Conservation (phyloP, 1,140 invertebrate species). For the Chymomyza costata region DNA sequence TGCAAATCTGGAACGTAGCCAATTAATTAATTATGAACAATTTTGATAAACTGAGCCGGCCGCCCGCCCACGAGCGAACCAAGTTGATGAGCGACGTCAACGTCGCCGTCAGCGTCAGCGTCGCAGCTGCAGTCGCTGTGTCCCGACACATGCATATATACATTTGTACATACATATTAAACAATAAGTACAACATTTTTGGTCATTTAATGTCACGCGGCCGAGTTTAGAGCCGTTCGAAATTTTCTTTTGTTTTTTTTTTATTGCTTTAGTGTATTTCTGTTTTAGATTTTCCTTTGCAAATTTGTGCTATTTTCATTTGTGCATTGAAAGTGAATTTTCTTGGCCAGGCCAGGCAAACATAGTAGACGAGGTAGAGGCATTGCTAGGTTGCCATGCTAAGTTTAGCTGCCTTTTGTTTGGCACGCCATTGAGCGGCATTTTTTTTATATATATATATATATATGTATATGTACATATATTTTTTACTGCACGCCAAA, state of each 20-base stretch:
- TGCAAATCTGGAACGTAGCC: slow-evolving; percentile 70
- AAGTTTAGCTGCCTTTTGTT: slow-evolving; percentile 72
- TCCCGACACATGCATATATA: too few relatives aligned
- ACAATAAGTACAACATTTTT: too few relatives aligned
- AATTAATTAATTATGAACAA: slow-evolving; percentile 74
- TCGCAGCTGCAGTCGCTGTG: not conserved
- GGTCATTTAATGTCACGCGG: too few relatives aligned
- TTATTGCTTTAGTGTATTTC: not conserved
- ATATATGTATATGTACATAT: too few relatives aligned
- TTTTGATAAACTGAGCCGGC: slow-evolving; percentile 62
- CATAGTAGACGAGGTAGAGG: not conserved
- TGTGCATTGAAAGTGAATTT: slow-evolving; percentile 55
- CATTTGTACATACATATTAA: too few relatives aligned
- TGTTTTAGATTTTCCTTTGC: slow-evolving; percentile 34
- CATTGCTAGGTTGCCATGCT: slow-evolving; percentile 41
- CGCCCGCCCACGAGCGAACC: not conserved
- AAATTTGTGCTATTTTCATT: slow-evolving; percentile 57
- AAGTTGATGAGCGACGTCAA: slow-evolving; percentile 19
- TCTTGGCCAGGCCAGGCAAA: slow-evolving; percentile 25
- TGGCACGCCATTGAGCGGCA: slow-evolving; percentile 70
- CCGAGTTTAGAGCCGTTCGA: too few relatives aligned
- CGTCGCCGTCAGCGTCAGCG: not conserved
- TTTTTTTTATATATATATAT: too few relatives aligned
- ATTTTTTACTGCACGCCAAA: slow-evolving; percentile 38
- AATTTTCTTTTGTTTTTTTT: not conserved